Conservation (phyloP, 2,113 vertebrate genomes). For the Psilopogon haemacephalus region DNA sequence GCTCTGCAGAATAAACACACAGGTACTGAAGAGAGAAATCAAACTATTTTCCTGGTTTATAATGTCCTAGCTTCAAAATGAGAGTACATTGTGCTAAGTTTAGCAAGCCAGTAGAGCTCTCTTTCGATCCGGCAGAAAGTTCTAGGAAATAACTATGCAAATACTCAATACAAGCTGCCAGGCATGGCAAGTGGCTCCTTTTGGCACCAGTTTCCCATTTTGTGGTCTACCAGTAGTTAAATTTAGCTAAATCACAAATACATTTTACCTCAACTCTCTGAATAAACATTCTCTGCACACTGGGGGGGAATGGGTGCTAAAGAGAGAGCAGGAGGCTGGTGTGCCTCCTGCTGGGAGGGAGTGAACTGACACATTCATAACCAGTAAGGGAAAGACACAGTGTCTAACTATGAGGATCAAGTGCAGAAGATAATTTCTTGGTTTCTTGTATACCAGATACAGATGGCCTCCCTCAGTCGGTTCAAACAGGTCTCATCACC, state of each 20-base stretch:
- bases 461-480: neutral
- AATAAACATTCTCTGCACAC: fast-evolving
- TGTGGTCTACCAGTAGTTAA: neutral
- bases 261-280: neutral
- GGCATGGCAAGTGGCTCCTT: neutral
- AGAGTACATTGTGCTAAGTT: neutral
- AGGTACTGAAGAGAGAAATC: neutral
- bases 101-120: neutral
- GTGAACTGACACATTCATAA: neutral
- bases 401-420: neutral
- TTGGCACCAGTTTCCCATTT: neutral
- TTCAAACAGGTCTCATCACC: neutral
- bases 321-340: fast-evolving
- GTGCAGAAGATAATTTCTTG: neutral
- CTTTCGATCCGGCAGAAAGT: neutral
- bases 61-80: neutral
- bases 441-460: neutral
- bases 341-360: fast-evolving
- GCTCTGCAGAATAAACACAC: neutral
- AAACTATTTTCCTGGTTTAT: neutral
- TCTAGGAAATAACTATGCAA: neutral
- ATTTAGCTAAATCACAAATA: neutral
- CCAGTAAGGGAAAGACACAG: fast-evolving
- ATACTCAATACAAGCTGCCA: neutral
- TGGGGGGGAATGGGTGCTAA: neutral